A percentile compares a stretch with the other conserved stretches of the same genome.
phyloP scores from a whole-genome alignment of 2,888 invertebrate species.

The Baccha elongata region DNA sequence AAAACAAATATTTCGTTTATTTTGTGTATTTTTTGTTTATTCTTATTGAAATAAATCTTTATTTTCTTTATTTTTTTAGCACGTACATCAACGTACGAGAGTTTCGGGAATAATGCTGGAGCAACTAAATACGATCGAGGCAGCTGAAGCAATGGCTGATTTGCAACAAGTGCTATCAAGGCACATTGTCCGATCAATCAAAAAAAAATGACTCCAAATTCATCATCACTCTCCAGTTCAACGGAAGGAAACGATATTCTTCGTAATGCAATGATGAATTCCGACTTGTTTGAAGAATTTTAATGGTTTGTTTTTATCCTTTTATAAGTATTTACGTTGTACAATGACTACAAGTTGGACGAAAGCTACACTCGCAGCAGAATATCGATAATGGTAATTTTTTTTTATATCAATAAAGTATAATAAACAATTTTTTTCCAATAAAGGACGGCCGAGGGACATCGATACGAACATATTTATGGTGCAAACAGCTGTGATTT shows the following conservation, averaged over 20 bases:
- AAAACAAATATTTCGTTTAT: too few relatives aligned
- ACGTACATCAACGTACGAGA: background rate
- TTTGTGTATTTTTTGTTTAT: too few relatives aligned
- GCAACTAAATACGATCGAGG: background rate
- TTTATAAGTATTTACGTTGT: too few relatives aligned
- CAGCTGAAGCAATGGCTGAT: background rate
- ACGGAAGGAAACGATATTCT: background rate
- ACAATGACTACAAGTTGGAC: conserved; percentile 98
- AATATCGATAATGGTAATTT: conserved; percentile 94
- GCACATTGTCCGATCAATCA: background rate
- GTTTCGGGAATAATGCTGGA: background rate
- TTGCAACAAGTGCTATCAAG: background rate
- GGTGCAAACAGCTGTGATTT: conserved; percentile 97
- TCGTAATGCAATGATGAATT: background rate
- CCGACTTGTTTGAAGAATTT: background rate
- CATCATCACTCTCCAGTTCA: background rate
- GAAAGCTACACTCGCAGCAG: conserved; percentile 99
- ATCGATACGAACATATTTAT: conserved; percentile 96
- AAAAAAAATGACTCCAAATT: background rate
- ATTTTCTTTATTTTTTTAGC: background rate
- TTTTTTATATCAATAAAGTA: too few relatives aligned
- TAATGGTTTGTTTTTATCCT: too few relatives aligned
- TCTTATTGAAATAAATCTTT: too few relatives aligned
- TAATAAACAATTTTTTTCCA: conserved; percentile 83
- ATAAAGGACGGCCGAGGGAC: conserved; percentile 93